These are phyloP conservation scores for Varecia variegata DNA, from an alignment of 2,797 vertebrate genomes.

Conservation along the genomic window DNA sequence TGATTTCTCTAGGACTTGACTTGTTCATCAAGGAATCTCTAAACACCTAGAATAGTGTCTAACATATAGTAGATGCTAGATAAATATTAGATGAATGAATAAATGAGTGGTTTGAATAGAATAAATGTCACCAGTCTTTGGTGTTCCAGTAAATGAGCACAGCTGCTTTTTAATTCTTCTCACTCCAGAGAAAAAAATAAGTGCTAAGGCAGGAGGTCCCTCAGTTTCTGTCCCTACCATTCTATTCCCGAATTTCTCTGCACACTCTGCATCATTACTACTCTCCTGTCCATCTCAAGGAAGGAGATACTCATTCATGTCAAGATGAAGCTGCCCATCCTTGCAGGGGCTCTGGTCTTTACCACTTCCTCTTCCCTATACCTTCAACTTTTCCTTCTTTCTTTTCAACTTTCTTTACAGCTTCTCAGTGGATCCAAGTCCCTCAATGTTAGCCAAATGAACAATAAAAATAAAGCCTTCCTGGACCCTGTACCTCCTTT, in stretches of 20 bases:
- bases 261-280: background rate
- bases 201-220: background rate
- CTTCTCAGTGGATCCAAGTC: background rate
- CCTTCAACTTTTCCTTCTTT: background rate
- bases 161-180: background rate
- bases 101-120: background rate
- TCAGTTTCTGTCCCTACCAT: background rate
- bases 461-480: background rate
- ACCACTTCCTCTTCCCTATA: background rate
- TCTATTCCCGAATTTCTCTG: background rate
- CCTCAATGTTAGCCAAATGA: background rate
- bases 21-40: background rate
- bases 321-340: background rate
- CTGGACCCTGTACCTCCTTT: background rate
- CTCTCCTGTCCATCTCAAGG: background rate
- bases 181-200: slow-evolving; percentile 21
- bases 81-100: background rate
- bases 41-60: background rate
- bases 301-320: background rate
- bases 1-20: background rate
- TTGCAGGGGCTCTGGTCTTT: background rate
- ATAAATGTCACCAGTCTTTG: background rate
- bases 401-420: background rate
- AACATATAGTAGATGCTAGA: background rate
- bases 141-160: background rate